Evolutionary conservation across 2,797 vertebrate species (phyloP).

Genomic region (Protonibea diacanthus): DNA sequence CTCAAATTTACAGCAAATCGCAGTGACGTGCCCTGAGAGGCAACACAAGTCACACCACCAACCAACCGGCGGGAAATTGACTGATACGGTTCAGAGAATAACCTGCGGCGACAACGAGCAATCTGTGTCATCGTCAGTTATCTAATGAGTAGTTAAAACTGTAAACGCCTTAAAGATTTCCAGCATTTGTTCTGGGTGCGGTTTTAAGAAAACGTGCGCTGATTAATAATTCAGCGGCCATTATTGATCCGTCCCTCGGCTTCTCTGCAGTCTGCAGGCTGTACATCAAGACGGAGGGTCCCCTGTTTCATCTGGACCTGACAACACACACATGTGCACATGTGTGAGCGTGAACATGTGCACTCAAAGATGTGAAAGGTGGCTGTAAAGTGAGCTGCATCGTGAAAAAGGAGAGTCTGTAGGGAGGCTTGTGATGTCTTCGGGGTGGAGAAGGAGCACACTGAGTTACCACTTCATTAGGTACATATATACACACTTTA

Average conservation of each 20-base stretch:
- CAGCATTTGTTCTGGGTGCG: constrained; percentile 29
- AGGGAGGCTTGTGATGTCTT: constrained; percentile 21
- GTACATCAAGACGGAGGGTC: constrained; percentile 51
- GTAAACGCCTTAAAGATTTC: constrained; percentile 22
- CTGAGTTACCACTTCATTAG: constrained; percentile 2
- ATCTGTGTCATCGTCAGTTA: background rate
- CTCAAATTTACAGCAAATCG: constrained; percentile 7
- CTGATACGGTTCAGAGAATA: background rate
- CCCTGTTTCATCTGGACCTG: constrained; percentile 61
- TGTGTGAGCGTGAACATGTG: background rate
- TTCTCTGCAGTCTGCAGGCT: constrained; percentile 63
- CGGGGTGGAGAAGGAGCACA: constrained; percentile 12
- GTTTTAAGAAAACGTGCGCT: constrained; percentile 39
- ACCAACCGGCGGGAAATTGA: background rate
- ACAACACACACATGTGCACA: constrained; percentile 5
- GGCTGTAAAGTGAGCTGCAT: background rate
- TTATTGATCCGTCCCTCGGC: constrained; percentile 76
- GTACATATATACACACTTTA: background rate
- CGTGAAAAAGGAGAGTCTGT: constrained; percentile 14
- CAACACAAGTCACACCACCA: background rate
- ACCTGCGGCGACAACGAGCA: background rate
- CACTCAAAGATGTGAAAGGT: background rate
- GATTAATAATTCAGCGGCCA: constrained; percentile 82
- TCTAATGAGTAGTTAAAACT: constrained; percentile 5
- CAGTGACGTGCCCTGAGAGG: constrained; percentile 3